Base-by-base conservation (phyloP, 2,888 invertebrate species). In the Papilio gigon region DNA sequence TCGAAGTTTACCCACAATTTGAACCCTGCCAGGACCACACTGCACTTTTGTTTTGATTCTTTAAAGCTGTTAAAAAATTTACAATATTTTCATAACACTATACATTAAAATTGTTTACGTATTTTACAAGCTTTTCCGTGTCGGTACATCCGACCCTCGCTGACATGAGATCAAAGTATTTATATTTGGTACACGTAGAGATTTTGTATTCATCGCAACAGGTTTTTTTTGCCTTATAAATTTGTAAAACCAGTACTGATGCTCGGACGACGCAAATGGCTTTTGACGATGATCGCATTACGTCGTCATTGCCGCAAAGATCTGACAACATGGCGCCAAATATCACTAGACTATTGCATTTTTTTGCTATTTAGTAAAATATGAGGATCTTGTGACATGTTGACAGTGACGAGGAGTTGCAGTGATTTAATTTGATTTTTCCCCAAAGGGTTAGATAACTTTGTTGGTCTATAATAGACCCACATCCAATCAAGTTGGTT, bases 51-150 rank as follows among this genome's bases (percentile, higher is more conserved):
- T 44, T 35, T 35, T 35, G 2, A 11, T 1, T 22, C 9, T 44
- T 11, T 20, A 22, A 11, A 44, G 1, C 11, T 44, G 22, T 44
- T 44, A 22, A 44, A 44, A 44, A 12, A 22, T 20, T 44, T 27
- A 44, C 20, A 12, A 40, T 17, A 20, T n/a, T 44, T 20, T 44
- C 44, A 44, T 44, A 22, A 42, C 17, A 17, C 8, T 44, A 4
- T 22, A 44, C 44, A 44, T 44, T 44, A 44, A 44, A 44, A 44
- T 22, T 44, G 44, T 44, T 44, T 44, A 44, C 44, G 12, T 17
- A 17, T 22, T 44, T 44, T 44, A 44, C 44, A 44, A 44, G 22
- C 44, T 44, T 44, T 44, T 20, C 44, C 20, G 44, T 44, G 44
- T 11, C 22, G 2, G n/a, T 42, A 42, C 42, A 42, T 42, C 44